A percentile compares a stretch with the other conserved stretches of the same genome.
Evolutionary conservation across 2,113 vertebrate species (phyloP).

Genomic region (Psettodes erumei): DNA sequence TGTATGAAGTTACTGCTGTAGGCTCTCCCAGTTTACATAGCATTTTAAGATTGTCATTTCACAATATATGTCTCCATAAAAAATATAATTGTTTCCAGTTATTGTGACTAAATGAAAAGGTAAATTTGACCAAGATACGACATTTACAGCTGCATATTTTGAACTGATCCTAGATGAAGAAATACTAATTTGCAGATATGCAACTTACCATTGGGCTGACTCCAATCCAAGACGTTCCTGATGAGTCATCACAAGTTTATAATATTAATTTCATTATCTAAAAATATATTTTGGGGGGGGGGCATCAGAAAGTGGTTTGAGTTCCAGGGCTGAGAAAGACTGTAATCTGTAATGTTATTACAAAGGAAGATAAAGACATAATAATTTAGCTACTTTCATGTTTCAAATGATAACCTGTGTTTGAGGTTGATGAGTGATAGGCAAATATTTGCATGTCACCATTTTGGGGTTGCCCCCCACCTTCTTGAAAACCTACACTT

Average conservation of each 20-base stretch:
- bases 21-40: slow-evolving; percentile 6
- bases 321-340: too few species aligned
- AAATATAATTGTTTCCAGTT: slow-evolving; percentile 8
- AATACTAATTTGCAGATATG: neutral
- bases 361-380: too few species aligned
- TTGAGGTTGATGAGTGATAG: too few species aligned
- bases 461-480: too few species aligned
- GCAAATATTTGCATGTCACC: neutral
- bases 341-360: neutral
- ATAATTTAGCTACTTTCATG: neutral
- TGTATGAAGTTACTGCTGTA: slow-evolving; percentile 16
- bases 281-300: too few species aligned
- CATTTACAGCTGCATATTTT: neutral
- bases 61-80: too few species aligned
- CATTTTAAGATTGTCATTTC: slow-evolving; percentile 4
- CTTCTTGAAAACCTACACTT: too few species aligned
- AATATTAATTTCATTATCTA: too few species aligned
- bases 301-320: too few species aligned
- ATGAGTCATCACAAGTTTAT: too few species aligned
- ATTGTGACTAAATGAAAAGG: neutral
- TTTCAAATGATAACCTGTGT: neutral
- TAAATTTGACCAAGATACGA: neutral
- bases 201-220: too few species aligned
- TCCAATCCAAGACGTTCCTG: too few species aligned
- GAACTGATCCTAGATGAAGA: neutral